Evolutionary conservation across 2,888 invertebrate species (phyloP).

Genomic region (Caenorhabditis sp.): DNA sequence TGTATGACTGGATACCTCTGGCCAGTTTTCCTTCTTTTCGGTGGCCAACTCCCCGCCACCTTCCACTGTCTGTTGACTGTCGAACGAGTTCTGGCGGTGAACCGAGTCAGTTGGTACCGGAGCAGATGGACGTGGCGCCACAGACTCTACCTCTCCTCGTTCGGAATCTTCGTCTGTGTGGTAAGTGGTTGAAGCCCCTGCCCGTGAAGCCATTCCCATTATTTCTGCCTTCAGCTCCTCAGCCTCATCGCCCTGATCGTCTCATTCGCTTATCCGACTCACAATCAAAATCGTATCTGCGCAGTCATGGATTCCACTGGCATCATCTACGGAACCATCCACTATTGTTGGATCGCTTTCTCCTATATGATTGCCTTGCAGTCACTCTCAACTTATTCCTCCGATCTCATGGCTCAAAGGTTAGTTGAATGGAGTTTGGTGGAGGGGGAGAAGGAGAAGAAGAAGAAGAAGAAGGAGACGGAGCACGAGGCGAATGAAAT

Average conservation of each 20-base stretch:
- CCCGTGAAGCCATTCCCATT: background rate
- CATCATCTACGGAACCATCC: slow-evolving; percentile 60
- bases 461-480: background rate
- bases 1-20: slow-evolving; percentile 60
- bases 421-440: slow-evolving; percentile 18
- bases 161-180: slow-evolving; percentile 44
- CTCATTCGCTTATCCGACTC: slow-evolving; percentile 17
- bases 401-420: slow-evolving; percentile 48
- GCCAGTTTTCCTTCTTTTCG: slow-evolving; percentile 63
- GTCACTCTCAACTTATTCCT: slow-evolving; percentile 51
- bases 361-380: slow-evolving; percentile 57
- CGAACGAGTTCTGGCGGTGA: slow-evolving; percentile 62
- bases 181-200: slow-evolving; percentile 20
- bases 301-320: slow-evolving; percentile 66
- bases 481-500: slow-evolving; percentile 1
- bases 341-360: slow-evolving; percentile 55
- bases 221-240: slow-evolving; percentile 38
- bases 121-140: slow-evolving; percentile 60
- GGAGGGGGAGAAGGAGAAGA: too few species aligned
- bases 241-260: slow-evolving; percentile 35
- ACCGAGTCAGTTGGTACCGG: slow-evolving; percentile 60
- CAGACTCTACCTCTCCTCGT: slow-evolving; percentile 42
- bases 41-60: slow-evolving; percentile 64
- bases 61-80: slow-evolving; percentile 60
- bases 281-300: slow-evolving; percentile 52